These are phyloP conservation scores for Ceyx cyanopectus DNA, from an alignment of 2,113 vertebrate genomes.

Conservation along the genomic window DNA sequence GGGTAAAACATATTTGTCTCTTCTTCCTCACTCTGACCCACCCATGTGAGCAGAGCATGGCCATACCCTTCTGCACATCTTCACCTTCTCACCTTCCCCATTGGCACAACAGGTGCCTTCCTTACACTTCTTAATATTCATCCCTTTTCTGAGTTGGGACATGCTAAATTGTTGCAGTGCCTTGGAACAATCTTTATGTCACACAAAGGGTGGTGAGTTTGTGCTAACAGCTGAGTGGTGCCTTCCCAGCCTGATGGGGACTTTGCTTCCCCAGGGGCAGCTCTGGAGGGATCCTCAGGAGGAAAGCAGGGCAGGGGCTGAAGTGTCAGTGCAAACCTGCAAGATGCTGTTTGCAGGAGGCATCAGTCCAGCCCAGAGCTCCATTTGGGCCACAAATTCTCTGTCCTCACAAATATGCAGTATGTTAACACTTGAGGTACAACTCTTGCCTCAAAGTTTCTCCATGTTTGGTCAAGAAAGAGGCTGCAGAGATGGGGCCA, in stretches of 20 bases:
- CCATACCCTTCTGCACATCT: not conserved
- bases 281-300: rapidly evolving
- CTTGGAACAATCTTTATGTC: not conserved
- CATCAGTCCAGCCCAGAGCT: not conserved
- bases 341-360: not conserved
- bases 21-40: not conserved
- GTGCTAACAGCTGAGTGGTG: not conserved
- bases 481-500: not conserved
- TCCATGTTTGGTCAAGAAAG: not conserved
- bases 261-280: not conserved
- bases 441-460: not conserved
- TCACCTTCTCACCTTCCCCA: not conserved
- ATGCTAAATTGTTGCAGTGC: not conserved
- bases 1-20: not conserved
- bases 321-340: not conserved
- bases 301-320: not conserved
- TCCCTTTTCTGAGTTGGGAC: not conserved
- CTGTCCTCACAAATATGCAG: not conserved
- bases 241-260: rapidly evolving
- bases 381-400: not conserved
- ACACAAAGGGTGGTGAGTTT: rapidly evolving
- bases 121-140: not conserved
- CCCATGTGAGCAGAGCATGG: not conserved
- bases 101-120: not conserved
- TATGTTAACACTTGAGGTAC: not conserved